Evolutionary conservation across 2,888 invertebrate species (phyloP), one percentile per base, ranked within the genome.

Genomic region (Tromatobia lineatoria): DNA sequence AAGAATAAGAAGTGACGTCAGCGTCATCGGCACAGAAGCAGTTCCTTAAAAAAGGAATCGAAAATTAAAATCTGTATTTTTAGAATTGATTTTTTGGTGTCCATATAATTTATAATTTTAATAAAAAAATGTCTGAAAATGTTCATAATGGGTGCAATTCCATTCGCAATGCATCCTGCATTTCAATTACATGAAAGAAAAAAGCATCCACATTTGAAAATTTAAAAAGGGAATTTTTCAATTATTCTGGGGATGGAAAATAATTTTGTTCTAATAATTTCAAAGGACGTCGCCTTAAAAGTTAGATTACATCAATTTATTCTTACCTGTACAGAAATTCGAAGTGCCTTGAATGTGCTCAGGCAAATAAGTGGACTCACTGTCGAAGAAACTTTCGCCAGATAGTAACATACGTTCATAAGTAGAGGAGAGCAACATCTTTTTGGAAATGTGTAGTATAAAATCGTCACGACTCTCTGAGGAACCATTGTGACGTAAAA

Each of bases 401-500:
- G 84, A 29, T 89, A 85, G 78, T 88, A 91, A 71, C 88, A 88
- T 7, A 87, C 11, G 79, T 90, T 88, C 64, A 90, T 85, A 18
- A 67, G 82, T 10, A 73, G 57, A n/a, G 88, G 71, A 20, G 87
- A 85, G 75, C 90, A 90, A 71, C 90, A 91, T 3, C 84, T 82
- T 34, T 85, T 73, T 38, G 90, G 89, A 7, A 82, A 78, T 20
- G 87, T 84, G 85, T 91, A 87, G 78, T 83, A 85, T n/a, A 91
- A 67, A 34, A 89, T 87, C 70, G 88, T 86, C 10, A 85, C 87
- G n/a, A 91, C 18, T 82, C 90, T 88, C 76, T 90, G 89, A 8
- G 92, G 92, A 18, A 87, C 83, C 88, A 91, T 89, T 23, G 90
- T 90, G 34, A 88, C 7, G 64, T 90, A 85, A 76, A 91, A 91